These are phyloP conservation scores for Eupithecia insigniata DNA, from an alignment of 2,888 invertebrate species.

Conservation along the genomic window DNA sequence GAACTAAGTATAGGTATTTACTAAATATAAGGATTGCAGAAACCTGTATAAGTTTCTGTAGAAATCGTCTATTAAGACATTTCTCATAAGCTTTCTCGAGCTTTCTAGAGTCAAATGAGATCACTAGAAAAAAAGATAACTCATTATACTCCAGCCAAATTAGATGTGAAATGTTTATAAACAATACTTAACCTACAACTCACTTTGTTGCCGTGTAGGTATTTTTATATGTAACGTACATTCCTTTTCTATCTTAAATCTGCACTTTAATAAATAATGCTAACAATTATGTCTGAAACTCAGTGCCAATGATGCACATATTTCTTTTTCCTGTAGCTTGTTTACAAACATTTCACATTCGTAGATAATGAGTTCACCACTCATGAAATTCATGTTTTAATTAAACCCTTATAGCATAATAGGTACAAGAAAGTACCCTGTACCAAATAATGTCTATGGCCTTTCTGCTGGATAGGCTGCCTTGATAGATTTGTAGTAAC, in stretches of 20 bases:
- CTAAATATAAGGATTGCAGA: not conserved
- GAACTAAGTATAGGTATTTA: not conserved
- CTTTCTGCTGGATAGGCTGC: not conserved
- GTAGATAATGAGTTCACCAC: not conserved
- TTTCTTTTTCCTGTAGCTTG: too few species aligned
- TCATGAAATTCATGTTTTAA: not conserved
- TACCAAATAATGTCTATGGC: not conserved
- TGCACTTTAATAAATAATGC: too few species aligned
- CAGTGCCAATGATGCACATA: too few species aligned
- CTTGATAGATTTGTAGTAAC: not conserved
- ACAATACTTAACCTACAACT: too few species aligned
- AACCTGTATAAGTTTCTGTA: not conserved
- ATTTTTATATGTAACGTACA: too few species aligned
- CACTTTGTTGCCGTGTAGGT: too few species aligned
- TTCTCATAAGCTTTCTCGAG: not conserved
- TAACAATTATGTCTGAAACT: too few species aligned
- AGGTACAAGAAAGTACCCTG: not conserved
- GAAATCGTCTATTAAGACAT: not conserved
- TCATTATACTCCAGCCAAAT: too few species aligned
- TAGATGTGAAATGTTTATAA: too few species aligned
- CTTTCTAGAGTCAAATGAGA: not conserved
- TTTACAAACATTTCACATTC: too few species aligned
- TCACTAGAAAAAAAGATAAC: not conserved
- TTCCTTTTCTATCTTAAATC: too few species aligned
- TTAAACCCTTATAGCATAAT: not conserved